Conservation (phyloP, 2,888 invertebrate genomes). For the Agrochola circellaris region DNA sequence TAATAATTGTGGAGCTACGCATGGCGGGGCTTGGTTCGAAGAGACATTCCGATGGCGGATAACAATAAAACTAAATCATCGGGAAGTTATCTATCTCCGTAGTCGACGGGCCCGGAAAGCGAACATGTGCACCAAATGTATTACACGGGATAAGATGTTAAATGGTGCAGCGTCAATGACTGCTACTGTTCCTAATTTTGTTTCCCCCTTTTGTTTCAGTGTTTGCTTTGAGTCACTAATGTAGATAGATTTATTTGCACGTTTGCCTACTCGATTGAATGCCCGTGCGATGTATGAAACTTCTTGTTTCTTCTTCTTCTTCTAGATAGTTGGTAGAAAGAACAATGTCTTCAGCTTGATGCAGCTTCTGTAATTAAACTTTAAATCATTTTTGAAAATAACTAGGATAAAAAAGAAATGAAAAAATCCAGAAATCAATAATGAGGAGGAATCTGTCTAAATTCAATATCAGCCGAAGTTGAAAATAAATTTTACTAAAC, state of each 20-base stretch:
- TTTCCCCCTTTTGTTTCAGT: conserved; percentile 52
- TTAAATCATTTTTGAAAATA: conserved; percentile 1
- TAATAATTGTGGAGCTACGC: conserved; percentile 70
- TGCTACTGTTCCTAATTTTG: conserved; percentile 76
- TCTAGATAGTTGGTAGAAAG: neutral
- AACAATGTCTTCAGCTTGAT: neutral
- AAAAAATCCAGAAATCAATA: conserved; percentile 6
- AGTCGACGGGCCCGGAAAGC: conserved; percentile 80
- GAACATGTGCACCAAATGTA: conserved; percentile 84
- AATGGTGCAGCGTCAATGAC: conserved; percentile 83
- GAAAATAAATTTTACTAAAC: conserved; percentile 53
- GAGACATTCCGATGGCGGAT: conserved; percentile 85
- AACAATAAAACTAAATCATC: conserved; percentile 91
- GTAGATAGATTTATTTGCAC: conserved; percentile 45
- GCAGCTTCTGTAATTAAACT: neutral
- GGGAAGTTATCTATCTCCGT: conserved; percentile 89
- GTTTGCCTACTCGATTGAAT: conserved; percentile 11
- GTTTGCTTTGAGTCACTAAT: conserved; percentile 44
- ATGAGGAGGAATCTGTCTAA: conserved; percentile 22
- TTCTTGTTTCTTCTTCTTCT: neutral
- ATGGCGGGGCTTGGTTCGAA: conserved; percentile 69
- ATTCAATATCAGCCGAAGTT: conserved; percentile 50
- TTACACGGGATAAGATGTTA: conserved; percentile 84
- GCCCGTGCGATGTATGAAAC: neutral
- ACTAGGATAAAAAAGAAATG: neutral